phyloP scores from a whole-genome alignment of 2,797 vertebrate genomes.

The Salarias fasciatus region DNA sequence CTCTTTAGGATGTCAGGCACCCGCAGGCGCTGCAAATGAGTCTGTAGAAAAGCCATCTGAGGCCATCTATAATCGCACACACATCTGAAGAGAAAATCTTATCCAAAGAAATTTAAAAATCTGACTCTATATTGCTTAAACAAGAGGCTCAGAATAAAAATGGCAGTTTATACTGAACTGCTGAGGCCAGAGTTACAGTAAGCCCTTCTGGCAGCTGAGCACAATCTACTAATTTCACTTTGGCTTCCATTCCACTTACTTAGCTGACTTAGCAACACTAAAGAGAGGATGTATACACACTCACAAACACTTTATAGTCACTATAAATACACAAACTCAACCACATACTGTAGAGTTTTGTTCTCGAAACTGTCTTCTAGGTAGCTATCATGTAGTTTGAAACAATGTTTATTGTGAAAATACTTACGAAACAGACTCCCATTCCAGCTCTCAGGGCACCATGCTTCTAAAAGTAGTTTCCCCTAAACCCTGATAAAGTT shows the following conservation, averaged over 20 bases:
- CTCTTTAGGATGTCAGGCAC: constrained; percentile 22
- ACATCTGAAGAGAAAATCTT: not conserved
- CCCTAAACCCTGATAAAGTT: constrained; percentile 54
- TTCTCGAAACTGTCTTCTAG: constrained; percentile 14
- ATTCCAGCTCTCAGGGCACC: constrained; percentile 36
- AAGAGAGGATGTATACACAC: constrained; percentile 21
- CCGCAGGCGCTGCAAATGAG: constrained; percentile 40
- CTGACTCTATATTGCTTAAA: not conserved
- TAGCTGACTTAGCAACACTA: constrained; percentile 47
- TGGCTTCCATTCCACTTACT: constrained; percentile 41
- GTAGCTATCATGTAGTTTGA: constrained; percentile 25
- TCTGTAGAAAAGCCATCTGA: constrained; percentile 53
- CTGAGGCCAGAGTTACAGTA: constrained; percentile 15
- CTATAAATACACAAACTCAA: constrained; percentile 59
- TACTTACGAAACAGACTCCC: constrained; percentile 18
- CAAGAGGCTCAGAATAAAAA: constrained; percentile 16
- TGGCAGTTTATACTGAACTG: not conserved
- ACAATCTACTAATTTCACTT: constrained; percentile 57
- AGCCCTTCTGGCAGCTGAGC: constrained; percentile 23
- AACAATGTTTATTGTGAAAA: constrained; percentile 55
- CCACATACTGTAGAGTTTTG: constrained; percentile 39
- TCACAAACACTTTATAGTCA: constrained; percentile 30
- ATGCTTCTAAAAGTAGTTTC: constrained; percentile 57
- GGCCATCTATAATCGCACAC: constrained; percentile 36
- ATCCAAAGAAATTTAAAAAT: no score